Percentiles rank a stretch among this genome's conserved stretches.
Conservation (phyloP, 1,140 invertebrate species). For the Lethocerus indicus region DNA sequence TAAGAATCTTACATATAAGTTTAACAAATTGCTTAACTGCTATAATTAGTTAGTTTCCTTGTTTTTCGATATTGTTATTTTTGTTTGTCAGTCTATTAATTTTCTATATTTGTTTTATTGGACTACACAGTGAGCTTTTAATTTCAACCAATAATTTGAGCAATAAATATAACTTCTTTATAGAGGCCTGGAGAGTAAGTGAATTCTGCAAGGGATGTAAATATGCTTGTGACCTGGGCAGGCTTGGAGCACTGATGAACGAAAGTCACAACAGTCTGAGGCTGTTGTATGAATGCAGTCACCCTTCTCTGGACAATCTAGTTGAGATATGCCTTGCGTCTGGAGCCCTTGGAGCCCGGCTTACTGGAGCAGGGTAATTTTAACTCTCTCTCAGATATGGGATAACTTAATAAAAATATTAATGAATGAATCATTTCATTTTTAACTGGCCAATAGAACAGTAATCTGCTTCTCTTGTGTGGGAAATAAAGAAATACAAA, state of each 20-base stretch:
- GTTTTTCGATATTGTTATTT: too few species aligned
- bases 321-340: conserved; percentile 55
- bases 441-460: conserved; percentile 8
- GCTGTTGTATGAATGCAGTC: conserved; percentile 86
- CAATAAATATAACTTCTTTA: conserved; percentile 14
- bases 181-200: conserved; percentile 65
- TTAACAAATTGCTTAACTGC: too few species aligned
- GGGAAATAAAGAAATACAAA: neutral
- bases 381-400: too few species aligned
- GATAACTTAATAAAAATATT: too few species aligned
- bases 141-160: too few species aligned
- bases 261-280: conserved; percentile 73
- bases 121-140: too few species aligned
- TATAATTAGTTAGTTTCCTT: too few species aligned
- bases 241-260: conserved; percentile 72
- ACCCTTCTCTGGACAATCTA: conserved; percentile 69
- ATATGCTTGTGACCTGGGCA: conserved; percentile 36
- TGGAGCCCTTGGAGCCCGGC: conserved; percentile 61
- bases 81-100: too few species aligned
- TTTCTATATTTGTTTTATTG: too few species aligned
- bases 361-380: conserved; percentile 83
- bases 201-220: conserved; percentile 52
- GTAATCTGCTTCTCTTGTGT: conserved; percentile 10
- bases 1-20: too few species aligned
- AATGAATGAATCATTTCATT: too few species aligned